phyloP scores from a whole-genome alignment of 2,113 vertebrate genomes.

The Lontra canadensis region DNA sequence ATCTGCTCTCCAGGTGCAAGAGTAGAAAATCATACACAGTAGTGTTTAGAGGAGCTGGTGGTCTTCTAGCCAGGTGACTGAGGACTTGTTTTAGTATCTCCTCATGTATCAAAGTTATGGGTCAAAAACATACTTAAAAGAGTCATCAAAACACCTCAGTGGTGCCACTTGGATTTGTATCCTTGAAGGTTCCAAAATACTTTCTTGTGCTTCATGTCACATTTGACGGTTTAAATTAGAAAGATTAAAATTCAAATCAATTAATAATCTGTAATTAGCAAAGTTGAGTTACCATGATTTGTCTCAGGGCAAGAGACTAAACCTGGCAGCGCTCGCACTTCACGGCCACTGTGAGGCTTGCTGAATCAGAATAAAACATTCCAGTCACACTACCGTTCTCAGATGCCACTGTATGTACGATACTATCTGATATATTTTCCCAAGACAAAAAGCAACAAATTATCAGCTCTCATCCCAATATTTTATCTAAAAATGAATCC shows the following conservation, averaged over 20 bases:
- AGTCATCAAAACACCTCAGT: neutral
- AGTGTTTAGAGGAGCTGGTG: neutral
- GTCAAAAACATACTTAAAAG: neutral
- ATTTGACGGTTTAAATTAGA: neutral
- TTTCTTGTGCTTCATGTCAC: neutral
- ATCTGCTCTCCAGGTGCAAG: rapidly evolving
- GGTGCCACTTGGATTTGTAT: too few relatives aligned
- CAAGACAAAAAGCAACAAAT: neutral
- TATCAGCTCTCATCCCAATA: neutral
- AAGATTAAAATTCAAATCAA: neutral
- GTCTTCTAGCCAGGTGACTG: neutral
- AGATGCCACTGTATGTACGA: neutral
- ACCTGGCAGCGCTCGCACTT: neutral
- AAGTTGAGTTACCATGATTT: neutral
- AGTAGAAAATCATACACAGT: neutral
- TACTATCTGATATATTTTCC: neutral
- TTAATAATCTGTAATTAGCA: neutral
- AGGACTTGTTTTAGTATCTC: neutral
- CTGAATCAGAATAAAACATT: neutral
- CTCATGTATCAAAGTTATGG: neutral
- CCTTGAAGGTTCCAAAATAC: neutral
- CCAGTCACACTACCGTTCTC: neutral
- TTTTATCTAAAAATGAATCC: conserved; percentile 4
- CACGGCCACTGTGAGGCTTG: neutral
- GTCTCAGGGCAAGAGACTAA: neutral